Evolutionary conservation across 2,888 invertebrate genomes (phyloP).

Genomic region (Anthophora plumipes): DNA sequence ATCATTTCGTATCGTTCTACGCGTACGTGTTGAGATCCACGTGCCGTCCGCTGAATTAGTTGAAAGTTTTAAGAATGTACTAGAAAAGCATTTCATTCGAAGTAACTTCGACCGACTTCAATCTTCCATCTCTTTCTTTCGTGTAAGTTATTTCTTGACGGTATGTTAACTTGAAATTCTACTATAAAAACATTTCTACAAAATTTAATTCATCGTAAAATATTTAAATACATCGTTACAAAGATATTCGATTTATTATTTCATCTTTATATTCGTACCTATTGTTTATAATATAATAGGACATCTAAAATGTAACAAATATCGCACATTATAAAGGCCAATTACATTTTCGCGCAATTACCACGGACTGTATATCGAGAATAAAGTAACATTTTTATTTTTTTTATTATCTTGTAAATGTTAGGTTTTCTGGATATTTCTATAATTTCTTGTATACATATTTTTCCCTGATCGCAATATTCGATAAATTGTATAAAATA

Average conservation of each 20-base stretch:
- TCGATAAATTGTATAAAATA: neutral
- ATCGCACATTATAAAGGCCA: no score
- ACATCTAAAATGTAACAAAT: no score
- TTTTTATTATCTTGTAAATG: no score
- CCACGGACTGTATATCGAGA: no score
- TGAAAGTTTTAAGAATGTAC: conserved; percentile 36
- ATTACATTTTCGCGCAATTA: no score
- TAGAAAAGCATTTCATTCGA: conserved; percentile 19
- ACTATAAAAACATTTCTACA: neutral
- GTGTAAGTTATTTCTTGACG: neutral
- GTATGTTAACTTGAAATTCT: neutral
- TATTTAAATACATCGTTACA: neutral
- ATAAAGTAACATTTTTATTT: no score
- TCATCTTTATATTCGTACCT: neutral
- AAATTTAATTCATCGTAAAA: neutral
- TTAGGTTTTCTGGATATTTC: no score
- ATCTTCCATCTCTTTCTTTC: neutral
- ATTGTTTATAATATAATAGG: neutral
- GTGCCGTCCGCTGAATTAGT: neutral
- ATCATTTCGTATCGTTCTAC: neutral
- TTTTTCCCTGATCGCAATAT: no score
- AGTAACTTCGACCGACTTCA: conserved; percentile 14
- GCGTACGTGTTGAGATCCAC: conserved; percentile 19
- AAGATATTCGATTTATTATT: neutral
- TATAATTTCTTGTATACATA: no score